Conservation (phyloP, 2,888 invertebrate species). For the Cantharis lateralis region DNA sequence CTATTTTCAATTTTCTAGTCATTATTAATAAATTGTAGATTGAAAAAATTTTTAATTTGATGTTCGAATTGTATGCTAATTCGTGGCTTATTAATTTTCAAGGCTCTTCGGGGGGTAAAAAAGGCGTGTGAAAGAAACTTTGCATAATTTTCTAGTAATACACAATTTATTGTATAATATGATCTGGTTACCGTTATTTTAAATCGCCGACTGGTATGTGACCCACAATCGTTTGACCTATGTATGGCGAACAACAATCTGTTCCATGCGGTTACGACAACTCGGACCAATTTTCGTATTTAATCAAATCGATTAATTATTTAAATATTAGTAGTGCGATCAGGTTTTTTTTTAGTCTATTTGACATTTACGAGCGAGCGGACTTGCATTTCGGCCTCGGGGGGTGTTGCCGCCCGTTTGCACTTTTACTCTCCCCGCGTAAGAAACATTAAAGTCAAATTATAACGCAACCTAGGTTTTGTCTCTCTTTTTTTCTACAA, state of each 20-base stretch:
- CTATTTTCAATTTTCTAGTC: not conserved
- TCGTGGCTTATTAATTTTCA: not conserved
- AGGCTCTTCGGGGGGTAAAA: not conserved
- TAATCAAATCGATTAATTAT: not conserved
- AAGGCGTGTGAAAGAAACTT: not conserved
- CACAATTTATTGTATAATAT: not conserved
- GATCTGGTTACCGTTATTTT: not conserved
- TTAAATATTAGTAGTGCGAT: not conserved
- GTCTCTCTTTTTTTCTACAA: not conserved
- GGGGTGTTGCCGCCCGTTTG: not conserved
- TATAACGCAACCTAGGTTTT: not conserved
- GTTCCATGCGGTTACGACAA: not conserved
- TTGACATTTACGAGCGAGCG: not conserved
- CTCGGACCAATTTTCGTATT: not conserved
- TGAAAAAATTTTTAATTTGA: not conserved
- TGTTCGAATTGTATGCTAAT: not conserved
- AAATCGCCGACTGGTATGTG: slow-evolving; percentile 2
- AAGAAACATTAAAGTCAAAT: not conserved
- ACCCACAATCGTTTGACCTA: slow-evolving; percentile 3
- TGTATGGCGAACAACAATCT: not conserved
- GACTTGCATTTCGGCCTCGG: not conserved
- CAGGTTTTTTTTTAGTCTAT: not conserved
- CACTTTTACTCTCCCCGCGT: not conserved
- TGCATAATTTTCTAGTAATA: not conserved
- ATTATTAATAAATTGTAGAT: not conserved